phyloP scores from a whole-genome alignment of 2,888 invertebrate species.

The Leptinotarsa peninsularis region DNA sequence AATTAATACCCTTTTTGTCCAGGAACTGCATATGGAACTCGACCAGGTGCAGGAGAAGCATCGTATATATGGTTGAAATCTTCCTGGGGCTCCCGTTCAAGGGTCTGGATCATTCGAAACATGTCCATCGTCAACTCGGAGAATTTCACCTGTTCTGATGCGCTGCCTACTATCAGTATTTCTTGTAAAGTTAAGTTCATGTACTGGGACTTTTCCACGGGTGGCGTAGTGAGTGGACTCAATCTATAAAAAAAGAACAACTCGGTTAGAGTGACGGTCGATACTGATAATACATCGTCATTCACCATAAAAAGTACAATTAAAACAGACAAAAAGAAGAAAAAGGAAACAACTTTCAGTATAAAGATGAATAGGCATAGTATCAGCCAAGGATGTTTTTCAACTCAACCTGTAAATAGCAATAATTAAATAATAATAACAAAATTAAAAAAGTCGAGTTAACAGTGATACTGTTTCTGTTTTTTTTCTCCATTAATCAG shows the following conservation, averaged over 20 bases:
- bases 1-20: slow-evolving; percentile 62
- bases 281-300: too few species aligned
- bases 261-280: not conserved
- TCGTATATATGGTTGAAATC: slow-evolving; percentile 81
- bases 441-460: too few species aligned
- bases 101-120: slow-evolving; percentile 95
- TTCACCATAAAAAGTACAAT: too few species aligned
- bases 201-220: slow-evolving; percentile 86
- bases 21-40: slow-evolving; percentile 69
- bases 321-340: too few species aligned
- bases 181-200: slow-evolving; percentile 92
- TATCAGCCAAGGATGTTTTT: too few species aligned
- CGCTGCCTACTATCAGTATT: slow-evolving; percentile 93
- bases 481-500: too few species aligned
- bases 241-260: slow-evolving; percentile 70
- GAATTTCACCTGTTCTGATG: slow-evolving; percentile 94
- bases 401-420: too few species aligned
- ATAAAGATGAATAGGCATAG: too few species aligned
- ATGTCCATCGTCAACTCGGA: slow-evolving; percentile 97
- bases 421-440: too few species aligned
- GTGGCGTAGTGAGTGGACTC: slow-evolving; percentile 85
- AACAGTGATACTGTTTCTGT: too few species aligned
- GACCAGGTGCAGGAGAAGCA: slow-evolving; percentile 77
- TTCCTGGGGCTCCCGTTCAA: slow-evolving; percentile 92
- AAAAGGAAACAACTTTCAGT: too few species aligned